Percentiles rank a stretch among this genome's conserved stretches.
Evolutionary conservation across 2,797 vertebrate genomes (phyloP).

Genomic region (Lerista edwardsae): DNA sequence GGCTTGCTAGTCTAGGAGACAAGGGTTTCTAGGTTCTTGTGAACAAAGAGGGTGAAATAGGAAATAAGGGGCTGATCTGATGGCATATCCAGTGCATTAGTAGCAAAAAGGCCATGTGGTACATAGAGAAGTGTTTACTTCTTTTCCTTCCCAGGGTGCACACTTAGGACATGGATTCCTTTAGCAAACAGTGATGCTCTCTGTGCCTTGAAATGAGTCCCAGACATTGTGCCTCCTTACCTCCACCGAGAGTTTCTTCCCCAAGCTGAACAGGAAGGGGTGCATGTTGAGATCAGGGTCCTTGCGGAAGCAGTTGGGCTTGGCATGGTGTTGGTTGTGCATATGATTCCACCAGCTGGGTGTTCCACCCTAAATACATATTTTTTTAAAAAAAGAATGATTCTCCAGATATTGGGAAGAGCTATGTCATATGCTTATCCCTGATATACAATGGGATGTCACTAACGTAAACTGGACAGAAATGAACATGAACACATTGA

Average conservation of each 20-base stretch:
- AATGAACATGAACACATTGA: background rate
- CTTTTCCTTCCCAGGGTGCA: background rate
- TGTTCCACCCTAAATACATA: constrained; percentile 68
- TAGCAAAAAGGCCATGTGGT: background rate
- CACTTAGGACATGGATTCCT: background rate
- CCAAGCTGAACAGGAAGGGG: constrained; percentile 74
- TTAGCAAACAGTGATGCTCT: too few relatives aligned
- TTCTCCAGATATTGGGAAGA: too few relatives aligned
- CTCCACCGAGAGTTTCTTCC: constrained; percentile 76
- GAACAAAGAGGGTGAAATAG: too few relatives aligned
- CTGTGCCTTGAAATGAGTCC: background rate
- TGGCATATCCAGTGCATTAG: too few relatives aligned
- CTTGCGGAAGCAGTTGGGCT: constrained; percentile 78
- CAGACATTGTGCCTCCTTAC: constrained; percentile 53
- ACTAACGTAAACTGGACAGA: background rate
- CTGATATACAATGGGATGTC: background rate
- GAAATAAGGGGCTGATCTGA: too few relatives aligned
- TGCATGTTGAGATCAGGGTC: constrained; percentile 80
- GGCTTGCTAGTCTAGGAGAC: too few relatives aligned
- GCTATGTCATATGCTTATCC: background rate
- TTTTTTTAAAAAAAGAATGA: background rate
- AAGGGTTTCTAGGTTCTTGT: too few relatives aligned
- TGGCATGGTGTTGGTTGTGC: constrained; percentile 80
- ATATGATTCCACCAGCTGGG: constrained; percentile 78
- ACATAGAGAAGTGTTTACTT: background rate